Evolutionary conservation across 2,113 vertebrate genomes (phyloP).

Genomic region (Calypte anna): DNA sequence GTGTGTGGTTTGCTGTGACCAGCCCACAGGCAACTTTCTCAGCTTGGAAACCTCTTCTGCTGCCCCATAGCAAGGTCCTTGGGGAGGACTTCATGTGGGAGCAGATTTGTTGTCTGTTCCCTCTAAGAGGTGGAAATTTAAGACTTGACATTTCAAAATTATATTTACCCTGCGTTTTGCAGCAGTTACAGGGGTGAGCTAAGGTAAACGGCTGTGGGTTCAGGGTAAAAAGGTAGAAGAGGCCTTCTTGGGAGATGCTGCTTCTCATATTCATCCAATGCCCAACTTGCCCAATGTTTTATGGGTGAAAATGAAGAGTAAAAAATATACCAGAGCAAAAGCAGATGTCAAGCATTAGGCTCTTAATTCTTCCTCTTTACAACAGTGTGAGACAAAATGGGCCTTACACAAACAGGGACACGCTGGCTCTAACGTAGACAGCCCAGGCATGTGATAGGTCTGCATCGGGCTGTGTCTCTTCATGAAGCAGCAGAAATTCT

Average conservation of each 20-base stretch:
- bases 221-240: neutral
- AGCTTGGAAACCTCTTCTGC: neutral
- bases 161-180: neutral
- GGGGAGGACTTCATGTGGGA: neutral
- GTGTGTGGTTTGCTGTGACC: neutral
- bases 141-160: neutral
- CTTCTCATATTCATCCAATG: neutral
- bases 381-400: neutral
- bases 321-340: neutral
- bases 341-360: neutral
- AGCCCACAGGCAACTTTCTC: neutral
- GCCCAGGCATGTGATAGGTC: neutral
- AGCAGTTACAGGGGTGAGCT: neutral
- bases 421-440: neutral
- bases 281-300: neutral
- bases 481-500: neutral
- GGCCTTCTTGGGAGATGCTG: neutral
- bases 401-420: neutral
- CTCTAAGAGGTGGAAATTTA: rapidly evolving
- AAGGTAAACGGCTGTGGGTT: neutral
- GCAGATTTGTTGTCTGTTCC: neutral
- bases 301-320: neutral
- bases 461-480: neutral
- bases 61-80: neutral
- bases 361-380: neutral